phyloP scores from a whole-genome alignment of 2,113 vertebrate genomes.

The Patagioenas fasciata region DNA sequence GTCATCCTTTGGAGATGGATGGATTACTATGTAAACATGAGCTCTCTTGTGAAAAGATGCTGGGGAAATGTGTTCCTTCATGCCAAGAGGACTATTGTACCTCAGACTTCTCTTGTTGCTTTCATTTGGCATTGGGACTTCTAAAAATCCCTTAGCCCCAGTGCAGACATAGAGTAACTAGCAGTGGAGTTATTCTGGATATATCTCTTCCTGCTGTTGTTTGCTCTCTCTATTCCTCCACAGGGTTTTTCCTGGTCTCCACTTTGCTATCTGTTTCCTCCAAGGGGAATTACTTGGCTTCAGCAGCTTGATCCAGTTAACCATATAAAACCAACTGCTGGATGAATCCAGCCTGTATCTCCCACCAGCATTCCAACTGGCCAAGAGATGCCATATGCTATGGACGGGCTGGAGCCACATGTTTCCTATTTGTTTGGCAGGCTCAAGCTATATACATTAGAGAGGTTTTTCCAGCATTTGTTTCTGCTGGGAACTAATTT shows the following conservation, averaged over 20 bases:
- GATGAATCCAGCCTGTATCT: neutral
- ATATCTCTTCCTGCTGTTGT: neutral
- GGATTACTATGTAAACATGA: rapidly evolving
- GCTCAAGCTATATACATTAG: neutral
- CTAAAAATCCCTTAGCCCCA: neutral
- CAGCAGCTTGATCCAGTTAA: neutral
- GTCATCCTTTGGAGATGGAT: neutral
- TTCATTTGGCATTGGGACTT: neutral
- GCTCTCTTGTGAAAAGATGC: neutral
- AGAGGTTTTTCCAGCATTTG: neutral
- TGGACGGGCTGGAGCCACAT: neutral
- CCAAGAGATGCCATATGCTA: neutral
- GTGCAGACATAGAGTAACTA: rapidly evolving
- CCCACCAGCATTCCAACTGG: neutral
- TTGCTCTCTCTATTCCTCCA: neutral
- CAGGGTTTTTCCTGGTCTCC: neutral
- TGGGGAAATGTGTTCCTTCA: neutral
- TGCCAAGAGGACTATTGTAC: neutral
- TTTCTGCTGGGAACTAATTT: neutral
- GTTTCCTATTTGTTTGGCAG: neutral
- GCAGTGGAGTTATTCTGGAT: neutral
- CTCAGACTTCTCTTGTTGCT: neutral
- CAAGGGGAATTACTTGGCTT: neutral
- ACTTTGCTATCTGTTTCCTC: neutral
- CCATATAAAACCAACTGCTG: neutral